Evolutionary conservation across 2,113 vertebrate genomes (phyloP).

Genomic region (Cacatua alba): DNA sequence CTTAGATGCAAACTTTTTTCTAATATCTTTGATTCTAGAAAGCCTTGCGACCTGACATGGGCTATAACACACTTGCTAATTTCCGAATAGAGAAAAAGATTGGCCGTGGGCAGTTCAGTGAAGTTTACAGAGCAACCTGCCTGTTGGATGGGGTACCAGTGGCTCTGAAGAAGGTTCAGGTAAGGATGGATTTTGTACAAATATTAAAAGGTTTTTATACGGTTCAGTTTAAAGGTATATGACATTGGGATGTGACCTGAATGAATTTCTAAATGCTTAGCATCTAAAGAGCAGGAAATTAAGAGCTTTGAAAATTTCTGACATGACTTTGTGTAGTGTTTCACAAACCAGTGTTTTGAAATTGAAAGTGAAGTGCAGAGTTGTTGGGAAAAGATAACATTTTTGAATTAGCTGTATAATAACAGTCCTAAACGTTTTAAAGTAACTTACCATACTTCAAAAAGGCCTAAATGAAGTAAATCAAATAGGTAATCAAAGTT

Average conservation of each 20-base stretch:
- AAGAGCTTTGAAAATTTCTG: neutral
- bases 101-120: conserved; percentile 96
- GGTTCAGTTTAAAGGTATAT: neutral
- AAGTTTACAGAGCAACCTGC: conserved; percentile 94
- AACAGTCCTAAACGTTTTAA: neutral
- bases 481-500: neutral
- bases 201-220: neutral
- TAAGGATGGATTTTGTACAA: conserved; percentile 61
- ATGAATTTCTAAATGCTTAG: neutral
- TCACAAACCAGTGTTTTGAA: neutral
- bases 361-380: neutral
- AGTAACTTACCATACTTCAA: neutral
- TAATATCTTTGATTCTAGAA: conserved; percentile 79
- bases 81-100: conserved; percentile 98
- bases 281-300: neutral
- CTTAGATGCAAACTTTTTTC: neutral
- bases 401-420: neutral
- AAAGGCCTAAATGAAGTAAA: neutral
- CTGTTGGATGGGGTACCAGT: conserved; percentile 91
- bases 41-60: conserved; percentile 92
- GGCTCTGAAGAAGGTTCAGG: conserved; percentile 98
- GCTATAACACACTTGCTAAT: conserved; percentile 92
- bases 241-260: neutral
- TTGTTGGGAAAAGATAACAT: neutral
- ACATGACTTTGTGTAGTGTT: neutral